These are phyloP conservation scores for Cyanoramphus novaezelandiae DNA, from an alignment of 2,113 vertebrate species.

Conservation along the genomic window DNA sequence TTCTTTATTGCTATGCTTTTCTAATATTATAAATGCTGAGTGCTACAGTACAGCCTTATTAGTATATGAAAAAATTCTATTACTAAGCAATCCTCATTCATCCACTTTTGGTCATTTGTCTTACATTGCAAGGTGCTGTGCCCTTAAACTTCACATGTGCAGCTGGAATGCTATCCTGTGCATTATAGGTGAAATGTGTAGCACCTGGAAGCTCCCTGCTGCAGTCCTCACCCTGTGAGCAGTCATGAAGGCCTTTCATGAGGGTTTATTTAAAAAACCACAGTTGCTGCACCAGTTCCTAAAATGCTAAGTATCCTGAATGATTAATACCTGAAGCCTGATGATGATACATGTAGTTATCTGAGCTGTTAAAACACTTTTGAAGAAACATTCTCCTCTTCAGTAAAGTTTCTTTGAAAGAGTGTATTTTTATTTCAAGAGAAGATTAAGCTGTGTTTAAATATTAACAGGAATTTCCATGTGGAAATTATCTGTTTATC, in stretches of 20 bases:
- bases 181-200: background rate
- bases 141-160: background rate
- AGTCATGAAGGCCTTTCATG: background rate
- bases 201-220: background rate
- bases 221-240: background rate
- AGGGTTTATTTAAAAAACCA: background rate
- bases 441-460: background rate
- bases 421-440: background rate
- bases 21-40: conserved; percentile 32
- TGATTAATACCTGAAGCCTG: background rate
- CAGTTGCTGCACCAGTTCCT: background rate
- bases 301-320: background rate
- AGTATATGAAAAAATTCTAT: background rate
- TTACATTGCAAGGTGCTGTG: background rate
- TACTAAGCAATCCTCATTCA: background rate
- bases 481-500: conserved; percentile 15
- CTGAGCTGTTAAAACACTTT: background rate
- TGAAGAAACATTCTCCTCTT: background rate
- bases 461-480: background rate
- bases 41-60: background rate
- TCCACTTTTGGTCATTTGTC: background rate
- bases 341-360: background rate
- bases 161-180: background rate
- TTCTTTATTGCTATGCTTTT: conserved; percentile 9
- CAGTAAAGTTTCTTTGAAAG: background rate